phyloP scores from a whole-genome alignment of 2,888 invertebrate species.

The Linnaemya tessellans region DNA sequence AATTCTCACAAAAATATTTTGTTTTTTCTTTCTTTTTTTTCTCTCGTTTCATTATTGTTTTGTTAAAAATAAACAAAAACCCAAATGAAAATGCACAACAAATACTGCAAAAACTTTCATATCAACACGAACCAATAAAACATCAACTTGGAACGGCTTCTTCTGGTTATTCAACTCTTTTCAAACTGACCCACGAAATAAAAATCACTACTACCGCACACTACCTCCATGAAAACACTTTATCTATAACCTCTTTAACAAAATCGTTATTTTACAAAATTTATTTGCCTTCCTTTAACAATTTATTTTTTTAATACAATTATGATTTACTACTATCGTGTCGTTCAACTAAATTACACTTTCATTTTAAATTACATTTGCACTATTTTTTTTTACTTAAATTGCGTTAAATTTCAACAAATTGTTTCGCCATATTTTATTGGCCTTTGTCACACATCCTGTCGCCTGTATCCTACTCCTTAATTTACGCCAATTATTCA shows the following conservation, averaged over 20 bases:
- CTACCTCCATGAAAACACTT: constrained; percentile 19
- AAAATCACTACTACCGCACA: constrained; percentile 5
- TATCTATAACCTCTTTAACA: constrained; percentile 24
- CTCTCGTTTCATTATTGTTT: constrained; percentile 53
- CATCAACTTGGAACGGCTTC: constrained; percentile 67
- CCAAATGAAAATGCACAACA: constrained; percentile 61
- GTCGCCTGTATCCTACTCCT: constrained; percentile 45
- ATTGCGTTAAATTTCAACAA: constrained; percentile 5
- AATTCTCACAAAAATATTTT: constrained; percentile 57
- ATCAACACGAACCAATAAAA: constrained; percentile 61
- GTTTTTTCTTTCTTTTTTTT: constrained; percentile 75
- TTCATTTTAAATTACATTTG: constrained; percentile 37
- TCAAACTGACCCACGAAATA: constrained; percentile 22
- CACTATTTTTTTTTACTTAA: not conserved
- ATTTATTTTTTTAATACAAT: constrained; percentile 33
- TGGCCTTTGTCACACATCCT: constrained; percentile 3
- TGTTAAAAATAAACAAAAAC: constrained; percentile 42
- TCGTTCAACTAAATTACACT: constrained; percentile 43
- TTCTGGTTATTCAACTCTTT: constrained; percentile 65
- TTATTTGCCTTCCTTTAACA: constrained; percentile 49
- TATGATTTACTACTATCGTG: constrained; percentile 54
- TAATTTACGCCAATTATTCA: constrained; percentile 34
- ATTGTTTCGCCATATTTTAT: not conserved
- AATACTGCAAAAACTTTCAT: constrained; percentile 53
- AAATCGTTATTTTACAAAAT: constrained; percentile 37